A percentile compares a stretch with the other conserved stretches of the same genome.
Conservation (phyloP, 2,797 vertebrate species). For the Propithecus deckenii region DNA sequence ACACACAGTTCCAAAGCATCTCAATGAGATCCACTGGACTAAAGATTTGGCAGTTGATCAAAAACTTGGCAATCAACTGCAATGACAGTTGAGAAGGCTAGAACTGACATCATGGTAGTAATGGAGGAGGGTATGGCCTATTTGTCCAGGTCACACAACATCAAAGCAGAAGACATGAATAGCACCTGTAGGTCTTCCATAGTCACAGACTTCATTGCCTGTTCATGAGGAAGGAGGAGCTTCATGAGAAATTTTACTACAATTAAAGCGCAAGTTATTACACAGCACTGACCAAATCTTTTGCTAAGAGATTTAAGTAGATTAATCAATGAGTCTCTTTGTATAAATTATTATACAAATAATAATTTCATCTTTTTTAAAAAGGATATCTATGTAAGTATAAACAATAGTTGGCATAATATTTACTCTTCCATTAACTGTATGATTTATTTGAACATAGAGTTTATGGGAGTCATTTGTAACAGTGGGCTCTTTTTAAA, state of each 20-base stretch:
- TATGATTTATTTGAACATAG: background rate
- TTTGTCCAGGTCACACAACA: background rate
- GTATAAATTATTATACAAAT: background rate
- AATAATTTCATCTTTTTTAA: background rate
- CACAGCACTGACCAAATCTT: background rate
- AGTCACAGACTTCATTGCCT: background rate
- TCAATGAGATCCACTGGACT: background rate
- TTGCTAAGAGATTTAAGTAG: background rate
- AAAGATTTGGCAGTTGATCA: background rate
- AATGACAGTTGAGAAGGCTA: background rate
- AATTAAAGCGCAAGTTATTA: background rate
- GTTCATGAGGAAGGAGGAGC: background rate
- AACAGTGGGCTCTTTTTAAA: background rate
- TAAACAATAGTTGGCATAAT: background rate
- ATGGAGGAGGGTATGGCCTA: background rate
- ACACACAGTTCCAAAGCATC: background rate
- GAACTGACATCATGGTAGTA: background rate
- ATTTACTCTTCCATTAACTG: background rate
- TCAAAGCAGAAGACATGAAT: background rate
- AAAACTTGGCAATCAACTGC: background rate
- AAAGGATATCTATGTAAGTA: background rate
- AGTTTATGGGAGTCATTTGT: background rate
- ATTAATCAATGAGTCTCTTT: background rate
- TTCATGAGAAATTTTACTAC: background rate
- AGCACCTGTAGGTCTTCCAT: background rate